phyloP scores from a whole-genome alignment of 2,888 invertebrate genomes.

The Tethea ocularis region DNA sequence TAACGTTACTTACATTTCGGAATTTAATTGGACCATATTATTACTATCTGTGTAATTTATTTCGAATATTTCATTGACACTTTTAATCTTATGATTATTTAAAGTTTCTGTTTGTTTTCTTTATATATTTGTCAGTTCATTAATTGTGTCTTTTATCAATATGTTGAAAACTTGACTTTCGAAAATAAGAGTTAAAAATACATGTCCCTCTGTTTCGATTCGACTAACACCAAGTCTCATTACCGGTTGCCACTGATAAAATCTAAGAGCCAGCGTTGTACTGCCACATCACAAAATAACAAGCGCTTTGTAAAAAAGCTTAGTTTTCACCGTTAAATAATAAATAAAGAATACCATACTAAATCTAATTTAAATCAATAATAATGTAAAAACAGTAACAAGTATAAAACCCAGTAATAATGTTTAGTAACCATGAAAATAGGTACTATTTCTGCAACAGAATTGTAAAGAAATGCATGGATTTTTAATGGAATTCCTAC shows the following conservation, averaged over 20 bases:
- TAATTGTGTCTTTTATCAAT: conserved; percentile 22
- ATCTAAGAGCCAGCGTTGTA: conserved; percentile 62
- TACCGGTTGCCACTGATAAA: conserved; percentile 67
- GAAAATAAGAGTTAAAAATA: conserved; percentile 54
- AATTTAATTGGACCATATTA: conserved; percentile 46
- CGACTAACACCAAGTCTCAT: conserved; percentile 71
- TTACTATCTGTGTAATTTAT: conserved; percentile 13
- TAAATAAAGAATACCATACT: conserved; percentile 1
- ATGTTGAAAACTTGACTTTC: conserved; percentile 36
- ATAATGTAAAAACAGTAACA: not conserved
- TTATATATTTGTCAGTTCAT: conserved; percentile 9
- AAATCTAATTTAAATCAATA: not conserved
- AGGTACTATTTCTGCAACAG: conserved; percentile 24
- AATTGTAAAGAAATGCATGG: conserved; percentile 43
- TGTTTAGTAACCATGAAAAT: conserved; percentile 28
- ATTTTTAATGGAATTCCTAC: conserved; percentile 58
- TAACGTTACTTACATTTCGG: conserved; percentile 49
- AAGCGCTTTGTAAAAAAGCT: conserved; percentile 43
- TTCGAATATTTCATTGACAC: conserved; percentile 7
- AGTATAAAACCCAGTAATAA: conserved; percentile 19
- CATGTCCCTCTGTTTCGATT: conserved; percentile 62
- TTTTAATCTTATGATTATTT: not conserved
- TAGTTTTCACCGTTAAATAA: not conserved
- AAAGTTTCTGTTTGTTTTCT: not conserved
- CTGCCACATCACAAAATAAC: conserved; percentile 56